phyloP scores from a whole-genome alignment of 2,797 vertebrate genomes.

The Girardinus metallicus region DNA sequence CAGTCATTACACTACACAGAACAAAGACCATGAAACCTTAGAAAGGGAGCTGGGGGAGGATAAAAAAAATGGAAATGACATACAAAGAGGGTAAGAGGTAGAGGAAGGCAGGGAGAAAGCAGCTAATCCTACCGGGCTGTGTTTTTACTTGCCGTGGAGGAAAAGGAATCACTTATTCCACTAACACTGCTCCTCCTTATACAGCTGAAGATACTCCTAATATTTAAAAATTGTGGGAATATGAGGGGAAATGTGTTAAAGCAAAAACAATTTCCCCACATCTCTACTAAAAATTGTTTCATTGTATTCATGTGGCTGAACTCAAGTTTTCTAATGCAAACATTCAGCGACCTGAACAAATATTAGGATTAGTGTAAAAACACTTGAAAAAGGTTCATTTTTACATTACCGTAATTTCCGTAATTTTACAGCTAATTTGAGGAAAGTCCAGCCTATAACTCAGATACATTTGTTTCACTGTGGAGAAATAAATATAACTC shows the following conservation, averaged over 20 bases:
- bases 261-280: background rate
- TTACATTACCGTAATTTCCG: background rate
- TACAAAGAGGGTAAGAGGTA: constrained; percentile 12
- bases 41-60: constrained; percentile 22
- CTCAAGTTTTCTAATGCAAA: background rate
- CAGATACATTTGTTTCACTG: background rate
- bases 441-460: background rate
- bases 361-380: background rate
- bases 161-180: constrained; percentile 31
- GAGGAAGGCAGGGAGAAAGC: background rate
- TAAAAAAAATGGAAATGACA: constrained; percentile 33
- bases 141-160: constrained; percentile 58
- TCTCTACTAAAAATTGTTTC: background rate
- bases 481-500: background rate
- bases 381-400: background rate
- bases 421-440: background rate
- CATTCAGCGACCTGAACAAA: background rate
- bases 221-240: background rate
- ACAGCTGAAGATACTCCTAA: constrained; percentile 8
- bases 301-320: background rate
- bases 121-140: constrained; percentile 42
- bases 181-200: constrained; percentile 15
- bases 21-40: constrained; percentile 50
- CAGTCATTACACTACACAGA: constrained; percentile 47
- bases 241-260: background rate